These are phyloP conservation scores for Drosophila borealis DNA, from an alignment of 2,888 invertebrate genomes.

Conservation along the genomic window DNA sequence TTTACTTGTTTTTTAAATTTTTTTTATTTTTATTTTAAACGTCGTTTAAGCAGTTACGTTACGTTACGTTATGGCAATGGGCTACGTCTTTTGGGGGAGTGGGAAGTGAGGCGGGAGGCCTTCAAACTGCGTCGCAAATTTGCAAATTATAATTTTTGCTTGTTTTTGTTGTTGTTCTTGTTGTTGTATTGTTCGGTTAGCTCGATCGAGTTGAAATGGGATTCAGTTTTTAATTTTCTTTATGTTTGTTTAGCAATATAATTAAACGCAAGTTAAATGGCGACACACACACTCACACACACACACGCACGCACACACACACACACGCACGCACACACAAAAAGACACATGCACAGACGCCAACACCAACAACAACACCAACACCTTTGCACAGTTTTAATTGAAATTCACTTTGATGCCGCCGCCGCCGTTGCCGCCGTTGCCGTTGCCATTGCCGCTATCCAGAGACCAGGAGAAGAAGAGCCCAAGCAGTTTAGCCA, in stretches of 20 bases:
- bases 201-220: constrained; percentile 48
- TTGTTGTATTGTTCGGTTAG: constrained; percentile 30
- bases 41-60: constrained; percentile 65
- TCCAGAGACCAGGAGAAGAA: constrained; percentile 37
- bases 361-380: constrained; percentile 54
- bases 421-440: constrained; percentile 34
- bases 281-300: constrained; percentile 40
- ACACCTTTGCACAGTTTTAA: constrained; percentile 65
- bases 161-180: constrained; percentile 16
- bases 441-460: constrained; percentile 15
- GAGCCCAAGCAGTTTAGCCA: constrained; percentile 39
- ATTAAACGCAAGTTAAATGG: constrained; percentile 68
- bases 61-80: constrained; percentile 25
- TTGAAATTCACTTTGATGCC: constrained; percentile 65
- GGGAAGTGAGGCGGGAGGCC: constrained; percentile 14
- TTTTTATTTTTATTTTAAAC: constrained; percentile 47
- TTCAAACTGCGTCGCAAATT: constrained; percentile 72
- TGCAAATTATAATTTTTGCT: constrained; percentile 43
- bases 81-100: constrained; percentile 36
- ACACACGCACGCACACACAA: constrained; percentile 17
- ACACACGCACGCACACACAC: constrained; percentile 13
- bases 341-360: constrained; percentile 16
- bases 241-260: constrained; percentile 62
- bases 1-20: constrained; percentile 19
- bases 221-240: constrained; percentile 49